Base-by-base conservation (phyloP, 2,113 vertebrate species). In the Atractosteus spatula region DNA sequence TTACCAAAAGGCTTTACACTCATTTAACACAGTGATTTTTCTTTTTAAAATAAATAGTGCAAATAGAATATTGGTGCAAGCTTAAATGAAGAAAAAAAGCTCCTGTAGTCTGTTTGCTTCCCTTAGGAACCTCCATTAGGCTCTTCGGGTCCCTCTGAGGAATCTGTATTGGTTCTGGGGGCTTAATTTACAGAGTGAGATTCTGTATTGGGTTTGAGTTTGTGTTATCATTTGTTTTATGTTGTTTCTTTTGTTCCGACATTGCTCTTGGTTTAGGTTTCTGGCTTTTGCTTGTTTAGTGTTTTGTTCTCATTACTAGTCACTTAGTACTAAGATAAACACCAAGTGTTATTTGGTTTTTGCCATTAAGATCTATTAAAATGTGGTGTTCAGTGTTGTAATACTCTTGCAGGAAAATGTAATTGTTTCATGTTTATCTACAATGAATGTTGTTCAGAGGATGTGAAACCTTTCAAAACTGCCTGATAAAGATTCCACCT, bases 401-500 rank as follows among this genome's bases (percentile, higher is more conserved):
- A n/a, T 29, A 29, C 29, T 71, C 44, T 71, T 63, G 55, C 55
- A 44, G 57, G 41, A 70, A n/a, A 57, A 55, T 44, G 41, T 62
- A 45, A 66, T 8, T 70, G 55, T 70, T 44, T 43, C 41, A 69
- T 6, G 51, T 73, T 81, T 44, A 51, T 43, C 73, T 76, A 77
- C 74, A 71, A 66, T 41, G 68, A 81, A 82, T 84, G 82, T 78
- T 12, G 64, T 75, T 79, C 76, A 68, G 71, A 67, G 55, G 59
- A 51, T 63, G 72, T 41, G 74, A 71, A 71, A 71, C 78, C 67
- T 68, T 71, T 70, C 67, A 68, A 79, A 74, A 85, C 74, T 80
- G 74, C 88, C 89, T 90, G 90, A 89, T 94, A 92, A 96, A 94
- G 88, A 86, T 94, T 94, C 93, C 91, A 92, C 90, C 92, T 94